A percentile compares a stretch with the other conserved stretches of the same genome.
Conservation (phyloP, 2,797 vertebrate species). For the Propithecus deckenii region DNA sequence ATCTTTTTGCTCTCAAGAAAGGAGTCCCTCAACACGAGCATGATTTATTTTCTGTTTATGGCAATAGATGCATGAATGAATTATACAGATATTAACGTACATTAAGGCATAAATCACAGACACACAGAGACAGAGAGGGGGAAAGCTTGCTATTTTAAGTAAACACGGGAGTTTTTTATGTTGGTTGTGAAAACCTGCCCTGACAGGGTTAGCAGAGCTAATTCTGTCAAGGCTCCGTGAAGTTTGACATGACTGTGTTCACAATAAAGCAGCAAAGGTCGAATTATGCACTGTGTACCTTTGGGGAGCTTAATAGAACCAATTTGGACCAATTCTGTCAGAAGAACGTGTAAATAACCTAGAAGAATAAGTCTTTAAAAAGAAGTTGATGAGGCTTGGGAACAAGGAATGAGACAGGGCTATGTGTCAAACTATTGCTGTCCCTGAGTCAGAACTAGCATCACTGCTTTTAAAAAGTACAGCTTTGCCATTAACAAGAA, state of each 20-base stretch:
- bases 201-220: not conserved
- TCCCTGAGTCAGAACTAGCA: not conserved
- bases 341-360: not conserved
- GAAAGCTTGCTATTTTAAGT: constrained; percentile 10
- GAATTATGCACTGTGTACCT: not conserved
- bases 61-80: not conserved
- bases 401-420: not conserved
- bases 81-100: not conserved
- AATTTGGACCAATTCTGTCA: constrained; percentile 56
- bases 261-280: constrained; percentile 16
- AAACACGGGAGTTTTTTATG: not conserved
- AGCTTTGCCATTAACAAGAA: not conserved
- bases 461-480: not conserved
- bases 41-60: not conserved
- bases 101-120: not conserved
- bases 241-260: not conserved
- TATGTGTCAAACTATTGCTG: not conserved
- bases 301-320: not conserved
- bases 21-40: not conserved
- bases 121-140: not conserved
- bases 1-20: not conserved
- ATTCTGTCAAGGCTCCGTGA: constrained; percentile 35
- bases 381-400: not conserved
- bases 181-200: not conserved
- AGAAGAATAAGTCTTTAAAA: not conserved